Percentiles rank a stretch among this genome's conserved stretches.
Evolutionary conservation across 2,797 vertebrate genomes (phyloP).

Genomic region (Clarias platycephalus): DNA sequence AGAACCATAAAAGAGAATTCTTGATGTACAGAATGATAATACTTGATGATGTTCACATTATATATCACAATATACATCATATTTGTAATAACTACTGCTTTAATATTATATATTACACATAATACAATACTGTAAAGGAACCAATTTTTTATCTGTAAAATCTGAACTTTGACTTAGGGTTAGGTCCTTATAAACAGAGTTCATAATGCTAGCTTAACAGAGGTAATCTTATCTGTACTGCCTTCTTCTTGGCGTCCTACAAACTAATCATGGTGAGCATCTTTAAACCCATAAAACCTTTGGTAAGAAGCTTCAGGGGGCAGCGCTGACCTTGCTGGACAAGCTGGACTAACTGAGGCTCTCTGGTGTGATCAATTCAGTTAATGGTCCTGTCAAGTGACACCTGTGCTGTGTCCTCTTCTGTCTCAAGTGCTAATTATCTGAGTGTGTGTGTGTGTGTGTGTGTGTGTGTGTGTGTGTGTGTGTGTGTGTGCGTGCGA

Average conservation of each 20-base stretch:
- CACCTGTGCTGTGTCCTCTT: constrained; percentile 79
- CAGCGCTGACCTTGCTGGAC: constrained; percentile 73
- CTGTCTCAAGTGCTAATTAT: constrained; percentile 80
- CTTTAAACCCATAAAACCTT: constrained; percentile 17
- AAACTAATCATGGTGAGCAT: neutral
- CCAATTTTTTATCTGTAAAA: neutral
- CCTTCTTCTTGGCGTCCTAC: neutral
- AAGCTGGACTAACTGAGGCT: constrained; percentile 66
- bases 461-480: constrained; percentile 64
- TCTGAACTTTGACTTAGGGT: too few relatives aligned
- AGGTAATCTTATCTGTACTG: neutral
- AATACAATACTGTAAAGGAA: neutral
- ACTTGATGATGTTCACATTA: neutral
- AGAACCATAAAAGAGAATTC: neutral
- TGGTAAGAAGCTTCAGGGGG: constrained; percentile 52
- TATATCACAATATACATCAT: neutral
- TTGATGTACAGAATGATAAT: neutral
- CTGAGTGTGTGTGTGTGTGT: too few relatives aligned
- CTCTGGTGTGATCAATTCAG: constrained; percentile 77
- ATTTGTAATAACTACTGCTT: too few relatives aligned
- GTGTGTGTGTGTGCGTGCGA: constrained; percentile 56
- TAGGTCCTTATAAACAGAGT: too few relatives aligned
- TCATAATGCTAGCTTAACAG: neutral
- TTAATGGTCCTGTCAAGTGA: constrained; percentile 84
- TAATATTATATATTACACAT: too few relatives aligned